A percentile compares a stretch with the other conserved stretches of the same genome.
Evolutionary conservation across 2,113 vertebrate genomes (phyloP).

Genomic region (Himantopus leucocephalus): DNA sequence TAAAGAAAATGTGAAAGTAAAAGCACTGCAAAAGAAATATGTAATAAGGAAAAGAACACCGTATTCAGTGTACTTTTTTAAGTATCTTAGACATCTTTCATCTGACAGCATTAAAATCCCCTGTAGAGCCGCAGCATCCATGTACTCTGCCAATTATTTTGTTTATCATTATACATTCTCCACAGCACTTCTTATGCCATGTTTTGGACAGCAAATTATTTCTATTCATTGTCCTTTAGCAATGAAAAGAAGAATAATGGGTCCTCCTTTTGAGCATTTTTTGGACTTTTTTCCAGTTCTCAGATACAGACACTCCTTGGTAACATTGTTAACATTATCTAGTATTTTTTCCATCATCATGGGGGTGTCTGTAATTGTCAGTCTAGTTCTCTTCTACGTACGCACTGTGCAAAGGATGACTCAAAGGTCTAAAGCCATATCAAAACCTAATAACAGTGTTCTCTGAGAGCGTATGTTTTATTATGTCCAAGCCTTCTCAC

Average conservation of each 20-base stretch:
- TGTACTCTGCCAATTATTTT: not conserved
- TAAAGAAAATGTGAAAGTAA: slow-evolving; percentile 9
- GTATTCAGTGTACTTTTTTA: not conserved
- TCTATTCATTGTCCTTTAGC: not conserved
- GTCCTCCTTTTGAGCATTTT: not conserved
- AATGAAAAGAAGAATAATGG: not conserved
- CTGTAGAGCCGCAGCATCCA: not conserved
- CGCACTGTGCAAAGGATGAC: not conserved
- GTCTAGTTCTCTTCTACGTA: not conserved
- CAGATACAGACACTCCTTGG: not conserved
- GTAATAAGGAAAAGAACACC: not conserved
- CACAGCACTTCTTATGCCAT: not conserved
- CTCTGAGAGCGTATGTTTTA: not conserved
- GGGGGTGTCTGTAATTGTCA: not conserved
- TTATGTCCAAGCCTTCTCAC: not conserved
- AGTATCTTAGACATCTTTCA: not conserved
- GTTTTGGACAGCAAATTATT: not conserved
- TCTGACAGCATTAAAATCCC: not conserved
- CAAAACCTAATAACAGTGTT: not conserved
- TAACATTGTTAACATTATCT: not conserved
- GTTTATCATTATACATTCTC: not conserved
- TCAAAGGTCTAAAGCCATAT: not conserved
- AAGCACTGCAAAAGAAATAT: not conserved
- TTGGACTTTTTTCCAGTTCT: not conserved
- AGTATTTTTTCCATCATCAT: not conserved